Evolutionary conservation across 2,888 invertebrate genomes (phyloP), one percentile per base, ranked within the genome.

Genomic region (Anorthoa munda): DNA sequence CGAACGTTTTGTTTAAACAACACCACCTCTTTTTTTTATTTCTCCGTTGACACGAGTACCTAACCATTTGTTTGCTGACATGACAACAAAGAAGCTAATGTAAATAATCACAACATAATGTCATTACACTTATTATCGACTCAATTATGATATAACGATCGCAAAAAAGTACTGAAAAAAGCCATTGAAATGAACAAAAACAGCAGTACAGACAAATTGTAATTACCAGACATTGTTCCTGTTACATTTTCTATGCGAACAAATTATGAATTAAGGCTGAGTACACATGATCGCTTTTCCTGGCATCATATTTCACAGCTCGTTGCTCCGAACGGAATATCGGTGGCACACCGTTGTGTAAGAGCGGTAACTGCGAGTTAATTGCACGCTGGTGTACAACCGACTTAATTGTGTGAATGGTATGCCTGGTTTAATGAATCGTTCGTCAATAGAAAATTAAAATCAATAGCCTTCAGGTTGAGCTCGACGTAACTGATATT

Each of bases 311-410:
- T 88, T 86, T 87, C 87, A 92, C 82, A 90, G 89, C 77, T 87
- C 83, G 90, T 83, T 89, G 89, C 85, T 72, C 80, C 75, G 75
- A 90, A 91, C 92, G 91, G 92, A 89, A 87, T 88, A 89, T 87
- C 84, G 81, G 79, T 88, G 75, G 83, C 81, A 84, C 82, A 90
- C 92, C 91, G 92, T 93, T 92, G 91, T 86, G 89, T 89, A 91
- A 92, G 88, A 88, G 82, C 83, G 78, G 89, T 86, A 83, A 88
- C 85, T 81, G 83, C 76, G 58, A 58, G 76, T 84, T 89, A 88
- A 88, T 89, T 88, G 74, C 72, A 72, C 66, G 66, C 48, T 74
- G 61, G 72, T 78, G 77, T 81, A 79, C 76, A 69, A 77, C 60
- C 55, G 76, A 72, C 66, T 83, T 86, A 86, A 84, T 86, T 83